Evolutionary conservation across 1,140 invertebrate species (phyloP), one percentile per base, ranked within the genome.

Genomic region (Drosophila kohkoa): DNA sequence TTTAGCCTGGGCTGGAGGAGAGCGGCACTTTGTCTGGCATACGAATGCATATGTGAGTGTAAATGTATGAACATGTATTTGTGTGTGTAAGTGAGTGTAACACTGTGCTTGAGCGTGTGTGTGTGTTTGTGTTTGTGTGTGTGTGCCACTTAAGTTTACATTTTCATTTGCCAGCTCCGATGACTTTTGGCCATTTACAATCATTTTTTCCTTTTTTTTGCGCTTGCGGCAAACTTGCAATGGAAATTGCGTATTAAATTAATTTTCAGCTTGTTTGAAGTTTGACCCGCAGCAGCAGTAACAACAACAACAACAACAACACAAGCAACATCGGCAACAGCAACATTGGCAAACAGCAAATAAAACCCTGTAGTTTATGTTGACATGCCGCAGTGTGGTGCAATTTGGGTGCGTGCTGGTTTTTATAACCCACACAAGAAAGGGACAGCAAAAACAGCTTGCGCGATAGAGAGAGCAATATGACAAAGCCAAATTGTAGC

Each of bases 261-360:
- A 88, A 88, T 88, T 88, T 88, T 85, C 75, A 88, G 77, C 81
- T 89, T 89, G 81, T 85, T 88, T 88, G 81, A 89, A 83, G 85
- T 85, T 79, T 81, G 85, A 86, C 86, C 80, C 73, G 41, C 74
- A 68, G 30, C 46, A 62, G 30, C 41, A 45, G 46, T 62, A 75
- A 67, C 15, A 65, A 41, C 58, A 55, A 32, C 25, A 55, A 32
- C 25, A 63, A 10, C n/a, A 60, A 46, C 46, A 60, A 45, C 38
- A 45, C 62, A 69, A 75, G 20, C 63, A 59, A n/a, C 58, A 54
- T 45, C 62, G 71, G 6, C 35, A 38, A 15, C 68, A 68, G 32
- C 67, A 81, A 73, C 81, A 57, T 62, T 66, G 45, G 64, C 69
- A 41, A 75, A 78, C 71, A 75, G 85, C 79, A 81, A 79, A 89